Conservation (phyloP, 2,113 vertebrate genomes). For the Brienomyrus longianalis region DNA sequence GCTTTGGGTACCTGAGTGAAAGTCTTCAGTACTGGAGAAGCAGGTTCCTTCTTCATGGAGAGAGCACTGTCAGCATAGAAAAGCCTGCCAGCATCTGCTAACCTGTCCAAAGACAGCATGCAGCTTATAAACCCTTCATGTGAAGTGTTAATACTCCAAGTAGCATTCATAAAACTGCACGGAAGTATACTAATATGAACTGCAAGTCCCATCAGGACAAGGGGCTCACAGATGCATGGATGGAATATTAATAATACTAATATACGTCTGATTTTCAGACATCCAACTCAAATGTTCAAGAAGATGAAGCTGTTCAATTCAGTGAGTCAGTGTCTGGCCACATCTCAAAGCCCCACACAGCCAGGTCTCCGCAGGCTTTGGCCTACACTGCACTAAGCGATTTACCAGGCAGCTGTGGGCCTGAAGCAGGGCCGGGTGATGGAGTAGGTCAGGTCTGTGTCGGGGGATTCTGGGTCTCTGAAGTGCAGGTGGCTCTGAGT, state of each 20-base stretch:
- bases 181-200: not conserved
- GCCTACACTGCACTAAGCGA: not conserved
- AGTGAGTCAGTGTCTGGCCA: not conserved
- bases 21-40: constrained; percentile 55
- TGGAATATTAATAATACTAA: not conserved
- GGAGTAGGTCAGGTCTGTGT: constrained; percentile 57
- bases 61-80: constrained; percentile 62
- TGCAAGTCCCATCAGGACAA: not conserved
- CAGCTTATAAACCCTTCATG: not conserved
- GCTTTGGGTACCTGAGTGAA: constrained; percentile 68
- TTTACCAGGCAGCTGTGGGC: constrained; percentile 47
- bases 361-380: not conserved
- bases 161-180: not conserved
- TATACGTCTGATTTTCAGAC: not conserved
- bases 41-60: constrained; percentile 55
- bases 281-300: not conserved
- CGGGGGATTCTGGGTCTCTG: constrained; percentile 57
- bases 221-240: not conserved
- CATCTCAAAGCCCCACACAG: not conserved
- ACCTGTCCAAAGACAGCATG: constrained; percentile 37
- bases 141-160: not conserved
- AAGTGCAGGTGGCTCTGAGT: constrained; percentile 60
- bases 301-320: not conserved
- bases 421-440: constrained; percentile 64
- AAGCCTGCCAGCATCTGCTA: constrained; percentile 59